Conservation (phyloP, 2,797 vertebrate species). For the Bradypodion pumilum region DNA sequence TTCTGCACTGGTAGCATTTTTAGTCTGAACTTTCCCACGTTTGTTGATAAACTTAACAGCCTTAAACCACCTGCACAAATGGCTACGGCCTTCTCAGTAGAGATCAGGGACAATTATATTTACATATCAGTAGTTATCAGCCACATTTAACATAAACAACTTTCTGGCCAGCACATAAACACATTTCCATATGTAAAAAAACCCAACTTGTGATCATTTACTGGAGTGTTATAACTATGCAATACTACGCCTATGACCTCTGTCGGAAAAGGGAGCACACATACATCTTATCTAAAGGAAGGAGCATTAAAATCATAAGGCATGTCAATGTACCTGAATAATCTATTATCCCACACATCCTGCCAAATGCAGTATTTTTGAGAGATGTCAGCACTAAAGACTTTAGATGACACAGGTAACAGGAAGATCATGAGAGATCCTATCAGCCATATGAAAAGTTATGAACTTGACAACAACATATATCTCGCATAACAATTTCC, state of each 20-base stretch:
- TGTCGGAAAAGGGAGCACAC: neutral
- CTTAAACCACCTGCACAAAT: neutral
- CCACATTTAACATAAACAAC: neutral
- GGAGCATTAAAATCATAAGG: neutral
- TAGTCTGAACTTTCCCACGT: slow-evolving; percentile 25
- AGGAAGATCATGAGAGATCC: neutral
- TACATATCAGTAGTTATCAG: slow-evolving; percentile 1
- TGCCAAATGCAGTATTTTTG: neutral
- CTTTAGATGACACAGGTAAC: neutral
- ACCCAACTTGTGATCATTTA: neutral
- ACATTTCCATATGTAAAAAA: neutral
- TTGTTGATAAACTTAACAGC: neutral
- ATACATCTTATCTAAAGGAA: neutral
- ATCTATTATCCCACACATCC: neutral
- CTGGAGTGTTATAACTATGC: neutral
- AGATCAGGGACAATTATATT: neutral
- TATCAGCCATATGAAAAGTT: neutral
- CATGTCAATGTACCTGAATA: neutral
- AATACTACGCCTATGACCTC: neutral
- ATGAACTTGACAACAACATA: neutral
- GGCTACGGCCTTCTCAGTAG: rapidly evolving
- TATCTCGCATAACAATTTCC: no score
- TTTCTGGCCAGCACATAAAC: neutral
- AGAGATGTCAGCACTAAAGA: neutral
- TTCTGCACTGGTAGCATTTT: neutral